These are phyloP conservation scores for Trachurus trachurus DNA, from an alignment of 2,797 vertebrate species.

Conservation along the genomic window DNA sequence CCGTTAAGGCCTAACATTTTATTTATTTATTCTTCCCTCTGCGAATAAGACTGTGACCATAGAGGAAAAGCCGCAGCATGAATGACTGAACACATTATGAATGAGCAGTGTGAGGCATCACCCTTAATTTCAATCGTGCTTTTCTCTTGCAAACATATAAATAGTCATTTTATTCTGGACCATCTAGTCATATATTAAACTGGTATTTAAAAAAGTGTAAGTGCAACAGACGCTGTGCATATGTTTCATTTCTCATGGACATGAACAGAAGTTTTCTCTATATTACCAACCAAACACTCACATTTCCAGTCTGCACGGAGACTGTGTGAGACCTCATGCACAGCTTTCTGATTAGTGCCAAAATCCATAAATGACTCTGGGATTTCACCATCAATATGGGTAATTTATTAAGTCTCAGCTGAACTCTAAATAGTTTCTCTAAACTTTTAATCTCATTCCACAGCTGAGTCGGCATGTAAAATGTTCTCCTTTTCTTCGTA, in stretches of 20 bases:
- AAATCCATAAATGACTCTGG: neutral
- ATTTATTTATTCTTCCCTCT: neutral
- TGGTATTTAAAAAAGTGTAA: neutral
- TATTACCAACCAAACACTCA: neutral
- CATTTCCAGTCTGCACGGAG: neutral
- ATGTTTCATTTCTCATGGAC: neutral
- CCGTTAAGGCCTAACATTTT: slow-evolving; percentile 13
- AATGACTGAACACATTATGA: slow-evolving; percentile 36
- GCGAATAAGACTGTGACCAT: slow-evolving; percentile 8
- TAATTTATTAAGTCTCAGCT: neutral
- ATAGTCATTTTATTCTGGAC: neutral
- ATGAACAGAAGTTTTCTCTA: neutral
- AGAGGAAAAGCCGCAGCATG: slow-evolving; percentile 13
- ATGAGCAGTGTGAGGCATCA: slow-evolving; percentile 26
- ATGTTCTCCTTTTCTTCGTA: neutral
- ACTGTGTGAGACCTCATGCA: neutral
- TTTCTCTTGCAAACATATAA: neutral
- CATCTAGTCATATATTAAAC: neutral
- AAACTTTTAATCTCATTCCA: neutral
- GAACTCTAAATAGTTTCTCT: neutral
- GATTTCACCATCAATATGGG: neutral
- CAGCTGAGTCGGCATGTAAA: neutral
- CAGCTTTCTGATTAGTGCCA: neutral
- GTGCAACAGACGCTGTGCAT: neutral
- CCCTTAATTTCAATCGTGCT: slow-evolving; percentile 3